Evolutionary conservation across 2,888 invertebrate genomes (phyloP).

Genomic region (Eupithecia pulchellata): DNA sequence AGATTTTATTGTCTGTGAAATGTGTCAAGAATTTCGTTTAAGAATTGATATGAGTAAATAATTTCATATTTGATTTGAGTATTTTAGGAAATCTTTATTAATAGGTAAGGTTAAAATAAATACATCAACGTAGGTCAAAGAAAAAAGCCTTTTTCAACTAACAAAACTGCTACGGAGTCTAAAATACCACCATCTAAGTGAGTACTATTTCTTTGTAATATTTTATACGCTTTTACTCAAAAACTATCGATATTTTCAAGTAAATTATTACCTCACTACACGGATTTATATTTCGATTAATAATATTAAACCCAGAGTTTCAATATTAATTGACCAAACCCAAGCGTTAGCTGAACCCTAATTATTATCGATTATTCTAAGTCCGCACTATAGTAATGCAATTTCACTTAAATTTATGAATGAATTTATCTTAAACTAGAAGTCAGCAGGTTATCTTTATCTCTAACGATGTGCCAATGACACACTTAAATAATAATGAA

Average conservation of each 20-base stretch:
- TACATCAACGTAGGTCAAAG: not conserved
- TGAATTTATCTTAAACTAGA: constrained; percentile 44
- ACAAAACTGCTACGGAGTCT: not conserved
- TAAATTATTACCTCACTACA: constrained; percentile 14
- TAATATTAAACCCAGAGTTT: not conserved
- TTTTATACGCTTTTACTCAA: not conserved
- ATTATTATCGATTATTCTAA: constrained; percentile 28
- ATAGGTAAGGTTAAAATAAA: not conserved
- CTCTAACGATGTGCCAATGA: constrained; percentile 4
- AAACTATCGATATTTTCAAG: not conserved
- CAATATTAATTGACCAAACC: constrained; percentile 14
- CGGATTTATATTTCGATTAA: constrained; percentile 31
- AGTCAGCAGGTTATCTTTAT: constrained; percentile 47
- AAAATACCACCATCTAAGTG: not conserved
- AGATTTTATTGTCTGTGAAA: constrained; percentile 3
- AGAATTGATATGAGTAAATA: not conserved
- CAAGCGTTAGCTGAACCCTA: constrained; percentile 22
- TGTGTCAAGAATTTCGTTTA: not conserved
- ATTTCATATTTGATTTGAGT: not conserved
- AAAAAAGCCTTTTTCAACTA: not conserved
- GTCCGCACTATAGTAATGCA: constrained; percentile 28
- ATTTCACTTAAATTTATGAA: constrained; percentile 47
- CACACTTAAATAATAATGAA: constrained; percentile 36
- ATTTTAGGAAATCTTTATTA: not conserved
- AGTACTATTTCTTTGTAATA: not conserved